phyloP scores from a whole-genome alignment of 2,113 vertebrate genomes.

The Speoplatyrhinus poulsoni region DNA sequence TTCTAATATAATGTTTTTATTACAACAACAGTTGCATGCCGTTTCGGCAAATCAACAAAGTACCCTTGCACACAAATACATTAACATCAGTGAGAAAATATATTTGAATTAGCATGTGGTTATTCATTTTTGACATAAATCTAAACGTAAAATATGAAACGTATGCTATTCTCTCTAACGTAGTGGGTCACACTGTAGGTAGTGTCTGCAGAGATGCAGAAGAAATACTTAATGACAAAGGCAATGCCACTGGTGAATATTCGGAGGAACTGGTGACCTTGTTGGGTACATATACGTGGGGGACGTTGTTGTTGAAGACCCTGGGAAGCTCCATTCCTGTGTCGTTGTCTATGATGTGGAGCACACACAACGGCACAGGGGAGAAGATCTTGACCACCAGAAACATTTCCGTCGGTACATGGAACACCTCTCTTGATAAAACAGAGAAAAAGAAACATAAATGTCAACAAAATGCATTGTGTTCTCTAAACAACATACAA shows the following conservation, averaged over 20 bases:
- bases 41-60: no score
- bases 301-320: constrained; percentile 76
- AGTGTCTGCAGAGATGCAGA: neutral
- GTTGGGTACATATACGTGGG: constrained; percentile 83
- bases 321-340: constrained; percentile 82
- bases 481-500: neutral
- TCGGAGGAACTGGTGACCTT: constrained; percentile 72
- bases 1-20: no score
- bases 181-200: no score
- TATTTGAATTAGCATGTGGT: no score
- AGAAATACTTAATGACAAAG: neutral
- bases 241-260: neutral
- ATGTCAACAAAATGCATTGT: neutral
- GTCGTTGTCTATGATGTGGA: constrained; percentile 90
- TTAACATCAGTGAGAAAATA: no score
- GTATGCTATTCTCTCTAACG: no score
- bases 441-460: neutral
- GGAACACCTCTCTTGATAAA: constrained; percentile 83
- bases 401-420: constrained; percentile 81
- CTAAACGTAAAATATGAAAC: no score
- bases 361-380: constrained; percentile 71
- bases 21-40: no score
- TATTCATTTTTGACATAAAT: no score
- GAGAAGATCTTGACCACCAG: constrained; percentile 82
- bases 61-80: no score